Conservation (phyloP, 35 echinoderm and acorn worm genomes). For the Ophiothrix spiculata region DNA sequence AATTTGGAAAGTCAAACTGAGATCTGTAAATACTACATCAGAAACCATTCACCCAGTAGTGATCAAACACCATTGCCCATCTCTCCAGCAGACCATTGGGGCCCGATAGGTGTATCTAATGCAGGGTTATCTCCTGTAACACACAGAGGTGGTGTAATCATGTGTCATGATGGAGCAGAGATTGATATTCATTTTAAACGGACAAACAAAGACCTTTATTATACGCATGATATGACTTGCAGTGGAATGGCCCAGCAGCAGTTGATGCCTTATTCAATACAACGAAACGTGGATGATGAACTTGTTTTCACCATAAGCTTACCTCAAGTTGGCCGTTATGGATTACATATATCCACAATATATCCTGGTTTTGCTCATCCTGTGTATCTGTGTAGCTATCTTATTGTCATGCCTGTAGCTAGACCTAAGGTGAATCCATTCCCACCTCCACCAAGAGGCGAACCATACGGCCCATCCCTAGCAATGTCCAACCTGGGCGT, state of each 20-base stretch:
- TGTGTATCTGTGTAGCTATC: constrained; percentile 82
- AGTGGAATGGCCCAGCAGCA: constrained; percentile 20
- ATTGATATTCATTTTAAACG: constrained; percentile 55
- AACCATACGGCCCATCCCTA: constrained; percentile 48
- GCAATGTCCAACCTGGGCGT: constrained; percentile 30
- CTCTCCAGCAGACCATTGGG: constrained; percentile 82
- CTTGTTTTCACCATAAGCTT: constrained; percentile 64
- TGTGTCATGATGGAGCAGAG: constrained; percentile 50
- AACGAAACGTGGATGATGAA: constrained; percentile 55
- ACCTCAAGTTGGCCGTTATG: constrained; percentile 61
- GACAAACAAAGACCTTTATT: constrained; percentile 30
- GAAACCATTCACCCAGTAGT: constrained; percentile 45
- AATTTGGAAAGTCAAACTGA: constrained; percentile 93
- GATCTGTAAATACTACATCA: constrained; percentile 76
- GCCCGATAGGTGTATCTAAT: constrained; percentile 77
- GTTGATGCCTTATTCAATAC: constrained; percentile 48
- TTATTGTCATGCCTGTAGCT: constrained; percentile 42
- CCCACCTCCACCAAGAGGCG: constrained; percentile 19
- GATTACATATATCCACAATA: constrained; percentile 58
- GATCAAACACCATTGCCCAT: constrained; percentile 68
- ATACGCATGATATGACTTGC: constrained; percentile 58
- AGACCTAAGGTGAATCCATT: constrained; percentile 40
- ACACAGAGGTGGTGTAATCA: constrained; percentile 62
- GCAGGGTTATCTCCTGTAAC: constrained; percentile 64
- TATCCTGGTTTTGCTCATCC: constrained; percentile 39